phyloP scores from a whole-genome alignment of 1,140 invertebrate species.

The Octopus sinensis region DNA sequence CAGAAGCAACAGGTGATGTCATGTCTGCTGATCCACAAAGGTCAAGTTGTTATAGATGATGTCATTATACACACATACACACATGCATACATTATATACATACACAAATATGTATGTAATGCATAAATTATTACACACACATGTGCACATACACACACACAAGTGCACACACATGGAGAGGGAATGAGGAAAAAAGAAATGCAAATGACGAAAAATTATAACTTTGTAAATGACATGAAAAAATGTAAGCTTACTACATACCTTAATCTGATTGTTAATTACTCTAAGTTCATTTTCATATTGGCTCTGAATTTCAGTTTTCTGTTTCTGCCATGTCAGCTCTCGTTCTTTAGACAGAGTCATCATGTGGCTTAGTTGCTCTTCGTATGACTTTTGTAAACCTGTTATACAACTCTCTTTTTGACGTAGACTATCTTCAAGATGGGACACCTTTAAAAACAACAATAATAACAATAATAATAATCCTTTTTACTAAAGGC shows the following conservation, averaged over 20 bases:
- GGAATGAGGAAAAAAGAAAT: too few relatives aligned
- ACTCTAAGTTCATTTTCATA: slow-evolving; percentile 48
- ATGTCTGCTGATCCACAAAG: background rate
- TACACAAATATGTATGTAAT: too few relatives aligned
- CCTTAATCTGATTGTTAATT: slow-evolving; percentile 47
- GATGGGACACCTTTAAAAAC: slow-evolving; percentile 34
- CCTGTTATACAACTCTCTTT: slow-evolving; percentile 39
- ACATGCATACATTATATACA: too few relatives aligned
- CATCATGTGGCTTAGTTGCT: slow-evolving; percentile 47
- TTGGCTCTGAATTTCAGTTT: slow-evolving; percentile 51
- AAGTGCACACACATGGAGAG: too few relatives aligned
- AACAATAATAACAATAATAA: background rate
- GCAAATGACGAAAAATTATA: too few relatives aligned
- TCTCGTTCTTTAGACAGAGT: slow-evolving; percentile 44
- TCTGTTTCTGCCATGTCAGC: slow-evolving; percentile 49
- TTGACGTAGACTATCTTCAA: slow-evolving; percentile 32
- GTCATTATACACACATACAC: too few relatives aligned
- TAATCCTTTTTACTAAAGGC: too few relatives aligned
- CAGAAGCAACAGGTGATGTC: background rate
- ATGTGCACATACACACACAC: too few relatives aligned
- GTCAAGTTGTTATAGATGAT: background rate
- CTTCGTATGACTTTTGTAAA: slow-evolving; percentile 44
- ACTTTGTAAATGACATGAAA: too few relatives aligned
- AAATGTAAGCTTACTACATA: slow-evolving; percentile 12
- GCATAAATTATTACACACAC: too few relatives aligned